phyloP scores from a whole-genome alignment of 2,797 vertebrate genomes.

The Phoeniculus purpureus region DNA sequence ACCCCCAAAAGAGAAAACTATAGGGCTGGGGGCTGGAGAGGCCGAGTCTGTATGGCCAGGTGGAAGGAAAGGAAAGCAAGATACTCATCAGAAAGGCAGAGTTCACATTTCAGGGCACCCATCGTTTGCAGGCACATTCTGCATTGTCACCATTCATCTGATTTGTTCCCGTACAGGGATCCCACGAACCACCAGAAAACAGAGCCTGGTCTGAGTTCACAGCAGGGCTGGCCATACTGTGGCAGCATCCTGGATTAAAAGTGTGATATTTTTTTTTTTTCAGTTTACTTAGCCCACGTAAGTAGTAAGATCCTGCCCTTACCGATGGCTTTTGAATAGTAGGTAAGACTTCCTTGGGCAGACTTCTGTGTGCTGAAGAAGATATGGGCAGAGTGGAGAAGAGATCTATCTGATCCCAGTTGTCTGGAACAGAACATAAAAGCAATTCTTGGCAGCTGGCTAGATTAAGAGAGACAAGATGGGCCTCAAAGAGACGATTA shows the following conservation, averaged over 20 bases:
- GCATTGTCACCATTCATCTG: neutral
- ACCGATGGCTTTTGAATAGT: neutral
- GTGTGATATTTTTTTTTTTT: neutral
- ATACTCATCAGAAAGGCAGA: neutral
- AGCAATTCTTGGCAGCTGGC: neutral
- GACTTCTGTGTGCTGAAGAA: neutral
- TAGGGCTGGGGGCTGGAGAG: neutral
- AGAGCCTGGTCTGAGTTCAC: neutral
- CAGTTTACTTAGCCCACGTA: neutral
- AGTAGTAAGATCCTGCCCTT: neutral
- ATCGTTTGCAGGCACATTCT: fast-evolving
- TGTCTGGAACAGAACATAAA: neutral
- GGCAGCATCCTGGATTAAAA: neutral
- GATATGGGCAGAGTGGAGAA: neutral
- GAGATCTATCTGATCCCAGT: neutral
- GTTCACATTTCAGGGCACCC: neutral
- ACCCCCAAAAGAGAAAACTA: neutral
- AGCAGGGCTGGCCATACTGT: neutral
- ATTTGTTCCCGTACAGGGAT: neutral
- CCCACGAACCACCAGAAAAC: neutral
- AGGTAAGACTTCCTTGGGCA: neutral
- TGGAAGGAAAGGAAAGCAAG: neutral
- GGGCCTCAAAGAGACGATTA: neutral
- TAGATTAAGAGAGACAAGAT: neutral
- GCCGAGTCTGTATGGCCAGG: neutral